These are phyloP conservation scores for Catostomus latipinnis DNA, from an alignment of 2,797 vertebrate genomes.

Conservation along the genomic window DNA sequence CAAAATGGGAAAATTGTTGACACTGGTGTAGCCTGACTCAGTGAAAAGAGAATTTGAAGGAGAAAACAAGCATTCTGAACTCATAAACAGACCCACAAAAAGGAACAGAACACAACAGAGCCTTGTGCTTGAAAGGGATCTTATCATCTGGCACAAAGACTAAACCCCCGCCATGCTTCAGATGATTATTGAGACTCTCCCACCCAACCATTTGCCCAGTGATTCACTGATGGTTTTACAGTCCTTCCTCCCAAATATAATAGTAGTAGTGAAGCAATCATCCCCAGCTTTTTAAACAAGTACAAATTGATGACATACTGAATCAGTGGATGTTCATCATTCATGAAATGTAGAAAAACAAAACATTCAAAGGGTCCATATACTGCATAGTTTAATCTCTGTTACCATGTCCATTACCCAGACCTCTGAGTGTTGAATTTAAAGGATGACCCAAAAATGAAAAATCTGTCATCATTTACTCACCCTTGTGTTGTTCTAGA, in stretches of 20 bases:
- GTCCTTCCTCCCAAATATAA: background rate
- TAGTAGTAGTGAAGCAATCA: background rate
- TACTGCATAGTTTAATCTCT: background rate
- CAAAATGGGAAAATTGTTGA: conserved; percentile 2
- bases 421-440: too few relatives aligned
- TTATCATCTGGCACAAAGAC: conserved; percentile 37
- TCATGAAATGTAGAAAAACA: too few relatives aligned
- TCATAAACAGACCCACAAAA: background rate
- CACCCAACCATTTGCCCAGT: conserved; percentile 32
- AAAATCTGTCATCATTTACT: too few relatives aligned
- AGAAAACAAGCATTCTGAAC: conserved; percentile 8
- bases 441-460: too few relatives aligned
- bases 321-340: background rate
- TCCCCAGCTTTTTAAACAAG: background rate
- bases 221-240: background rate
- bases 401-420: too few relatives aligned
- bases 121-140: conserved; percentile 23
- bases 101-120: conserved; percentile 1
- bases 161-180: background rate
- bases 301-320: background rate
- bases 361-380: too few relatives aligned
- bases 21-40: background rate
- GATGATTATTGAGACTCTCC: conserved; percentile 24
- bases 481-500: too few relatives aligned
- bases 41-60: background rate